Percentiles rank a stretch among this genome's conserved stretches.
Evolutionary conservation across 2,797 vertebrate genomes (phyloP).

Genomic region (Coregonus ussuriensis): DNA sequence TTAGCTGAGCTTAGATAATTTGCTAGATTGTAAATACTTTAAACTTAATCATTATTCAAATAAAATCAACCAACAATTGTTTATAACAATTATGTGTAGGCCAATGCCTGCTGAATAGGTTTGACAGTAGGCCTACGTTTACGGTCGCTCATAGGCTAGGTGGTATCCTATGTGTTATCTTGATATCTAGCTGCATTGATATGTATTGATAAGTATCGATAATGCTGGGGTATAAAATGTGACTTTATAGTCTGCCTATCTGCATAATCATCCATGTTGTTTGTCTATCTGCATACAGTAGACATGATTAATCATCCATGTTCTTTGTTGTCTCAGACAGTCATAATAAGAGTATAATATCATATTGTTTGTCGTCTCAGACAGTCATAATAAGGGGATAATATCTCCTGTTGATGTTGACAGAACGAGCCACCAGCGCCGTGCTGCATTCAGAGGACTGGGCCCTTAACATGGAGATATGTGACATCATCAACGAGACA

Average conservation of each 20-base stretch:
- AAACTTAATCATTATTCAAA: too few relatives aligned
- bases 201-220: not conserved
- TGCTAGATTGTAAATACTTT: too few relatives aligned
- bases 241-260: too few relatives aligned
- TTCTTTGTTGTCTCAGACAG: not conserved
- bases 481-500: conserved; percentile 97
- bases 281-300: too few relatives aligned
- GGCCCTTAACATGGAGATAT: conserved; percentile 98
- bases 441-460: conserved; percentile 88
- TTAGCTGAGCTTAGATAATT: too few relatives aligned
- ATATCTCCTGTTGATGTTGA: conserved; percentile 21
- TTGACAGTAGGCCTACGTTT: not conserved
- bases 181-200: not conserved
- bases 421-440: conserved; percentile 89
- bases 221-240: not conserved
- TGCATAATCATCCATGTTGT: too few relatives aligned
- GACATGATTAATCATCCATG: not conserved
- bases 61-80: too few relatives aligned
- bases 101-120: not conserved
- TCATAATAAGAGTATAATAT: not conserved
- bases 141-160: not conserved
- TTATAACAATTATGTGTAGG: too few relatives aligned
- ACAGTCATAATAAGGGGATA: not conserved
- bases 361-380: not conserved
- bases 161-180: not conserved